Evolutionary conservation across 2,113 vertebrate species (phyloP).

Genomic region (Amphiprion ocellaris): DNA sequence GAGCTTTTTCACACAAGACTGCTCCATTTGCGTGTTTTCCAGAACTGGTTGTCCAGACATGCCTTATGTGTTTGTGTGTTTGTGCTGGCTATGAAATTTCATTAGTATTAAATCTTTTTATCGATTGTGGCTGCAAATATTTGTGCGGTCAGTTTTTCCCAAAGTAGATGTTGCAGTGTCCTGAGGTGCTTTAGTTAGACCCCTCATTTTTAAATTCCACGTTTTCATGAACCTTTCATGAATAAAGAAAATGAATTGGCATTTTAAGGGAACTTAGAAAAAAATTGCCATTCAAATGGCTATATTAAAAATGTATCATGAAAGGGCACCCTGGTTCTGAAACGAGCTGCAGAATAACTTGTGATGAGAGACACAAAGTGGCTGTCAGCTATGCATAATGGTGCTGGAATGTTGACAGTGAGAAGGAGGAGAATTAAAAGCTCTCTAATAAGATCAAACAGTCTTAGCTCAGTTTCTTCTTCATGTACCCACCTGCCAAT

Average conservation of each 20-base stretch:
- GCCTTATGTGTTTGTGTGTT: not conserved
- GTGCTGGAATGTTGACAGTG: conserved; percentile 25
- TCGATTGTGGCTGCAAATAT: too few species aligned
- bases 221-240: too few species aligned
- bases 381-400: conserved; percentile 2
- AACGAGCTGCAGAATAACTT: not conserved
- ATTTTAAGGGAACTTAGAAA: too few species aligned
- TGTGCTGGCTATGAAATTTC: not conserved
- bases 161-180: too few species aligned
- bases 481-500: conserved; percentile 23
- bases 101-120: too few species aligned
- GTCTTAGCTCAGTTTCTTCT: conserved; percentile 15
- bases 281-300: not conserved
- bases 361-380: not conserved
- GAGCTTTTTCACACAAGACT: conserved; percentile 1
- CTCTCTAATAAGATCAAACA: conserved; percentile 25
- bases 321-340: not conserved
- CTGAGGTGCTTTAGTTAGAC: too few species aligned
- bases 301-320: not conserved
- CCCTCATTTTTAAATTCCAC: too few species aligned
- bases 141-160: too few species aligned
- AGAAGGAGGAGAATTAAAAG: conserved; percentile 14
- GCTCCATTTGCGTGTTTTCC: conserved; percentile 17
- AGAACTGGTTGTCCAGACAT: not conserved
- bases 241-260: too few species aligned